phyloP scores from a whole-genome alignment of 2,888 invertebrate species.

The Drosophila birchii region DNA sequence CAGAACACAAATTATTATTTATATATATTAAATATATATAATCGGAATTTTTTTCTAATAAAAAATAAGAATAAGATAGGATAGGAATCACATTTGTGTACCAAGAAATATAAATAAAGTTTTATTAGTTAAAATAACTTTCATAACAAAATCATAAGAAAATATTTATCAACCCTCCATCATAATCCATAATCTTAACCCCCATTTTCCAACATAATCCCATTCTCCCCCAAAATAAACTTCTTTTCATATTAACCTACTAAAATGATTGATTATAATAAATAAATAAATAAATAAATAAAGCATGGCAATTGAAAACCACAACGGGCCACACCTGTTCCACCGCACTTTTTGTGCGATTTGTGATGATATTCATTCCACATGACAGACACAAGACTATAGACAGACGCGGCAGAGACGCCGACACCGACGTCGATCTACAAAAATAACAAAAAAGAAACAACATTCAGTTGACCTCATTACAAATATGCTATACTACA shows the following conservation, averaged over 20 bases:
- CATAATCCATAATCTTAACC: background rate
- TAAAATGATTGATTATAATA: constrained; percentile 36
- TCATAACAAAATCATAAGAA: too few relatives aligned
- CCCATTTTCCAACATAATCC: background rate
- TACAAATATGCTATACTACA: constrained; percentile 42
- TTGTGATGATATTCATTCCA: constrained; percentile 49
- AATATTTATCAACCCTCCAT: background rate
- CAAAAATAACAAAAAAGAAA: constrained; percentile 35
- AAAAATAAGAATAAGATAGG: too few relatives aligned
- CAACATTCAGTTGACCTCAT: constrained; percentile 48
- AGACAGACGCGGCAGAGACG: constrained; percentile 28
- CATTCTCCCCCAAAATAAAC: background rate
- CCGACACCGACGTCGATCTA: constrained; percentile 48
- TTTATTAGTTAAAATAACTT: background rate
- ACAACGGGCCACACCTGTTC: constrained; percentile 62
- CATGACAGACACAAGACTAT: constrained; percentile 34
- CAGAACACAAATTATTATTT: too few relatives aligned
- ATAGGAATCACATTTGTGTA: too few relatives aligned
- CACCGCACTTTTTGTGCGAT: constrained; percentile 40
- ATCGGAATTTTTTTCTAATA: too few relatives aligned
- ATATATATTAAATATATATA: too few relatives aligned
- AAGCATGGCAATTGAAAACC: constrained; percentile 38
- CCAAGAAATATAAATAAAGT: too few relatives aligned
- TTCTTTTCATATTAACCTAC: constrained; percentile 13
- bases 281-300: constrained; percentile 33